Evolutionary conservation across 2,888 invertebrate genomes (phyloP), one percentile per base, ranked within the genome.

Genomic region (Tigriopus californicus): DNA sequence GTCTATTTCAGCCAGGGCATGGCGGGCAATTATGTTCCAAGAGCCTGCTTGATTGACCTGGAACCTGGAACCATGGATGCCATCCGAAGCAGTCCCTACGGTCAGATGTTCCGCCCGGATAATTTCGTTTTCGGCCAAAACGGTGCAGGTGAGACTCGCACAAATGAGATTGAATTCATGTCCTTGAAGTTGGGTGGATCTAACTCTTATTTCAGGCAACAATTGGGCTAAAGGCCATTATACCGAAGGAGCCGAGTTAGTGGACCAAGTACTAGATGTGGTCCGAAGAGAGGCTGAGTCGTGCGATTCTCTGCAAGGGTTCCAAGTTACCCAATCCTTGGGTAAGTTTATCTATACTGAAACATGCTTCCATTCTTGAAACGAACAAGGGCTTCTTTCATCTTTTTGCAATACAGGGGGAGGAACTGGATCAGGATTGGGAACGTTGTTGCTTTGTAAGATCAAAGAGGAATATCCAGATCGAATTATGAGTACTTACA

Each of bases 11-110:
- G 74, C 64, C 72, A 73, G 65, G 73, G 73, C 13, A 51, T 13
- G 12, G 71, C 69, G 52, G 80, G 80, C 47, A 83, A 82, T 70
- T 83, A 81, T 69, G 83, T 83, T 25, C 83, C 89, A 0, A 76
- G 89, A 12, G 85, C 87, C 0, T 79, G 88, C 33, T 75, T 89
- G 62, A 83, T 89, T 57, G 89, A 89, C 72, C 71, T 90, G 68
- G 89, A 52, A 52, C 52, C 52, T 22, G 52, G 52, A 15, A 24
- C 24, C 11, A 4, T 52, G 22, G 52, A 52, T n/a, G 8, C 20
- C 11, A 25, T 52, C 20, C 20, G 52, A 52, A 25, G 22, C 15
- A 12, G 20, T 52, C 52, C 52, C 33, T n/a, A 18, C 52, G 52
- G 52, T 11, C 4, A 25, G 13, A 25, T 52, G 15, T 52, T 52